phyloP scores from a whole-genome alignment of 2,797 vertebrate species.

The Phataginus tetradactyla region DNA sequence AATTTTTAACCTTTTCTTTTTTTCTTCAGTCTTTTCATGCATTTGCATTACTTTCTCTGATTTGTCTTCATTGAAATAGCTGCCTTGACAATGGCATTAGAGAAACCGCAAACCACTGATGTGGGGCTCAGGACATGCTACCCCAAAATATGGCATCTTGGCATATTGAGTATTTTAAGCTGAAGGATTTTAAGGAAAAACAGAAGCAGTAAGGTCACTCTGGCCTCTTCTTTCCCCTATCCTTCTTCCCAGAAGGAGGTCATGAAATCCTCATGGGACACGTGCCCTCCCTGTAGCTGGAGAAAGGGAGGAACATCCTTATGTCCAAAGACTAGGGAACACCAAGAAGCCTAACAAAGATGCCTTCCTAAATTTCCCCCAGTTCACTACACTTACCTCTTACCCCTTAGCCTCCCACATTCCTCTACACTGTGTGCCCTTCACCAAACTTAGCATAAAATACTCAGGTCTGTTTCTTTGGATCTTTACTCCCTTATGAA shows the following conservation, averaged over 20 bases:
- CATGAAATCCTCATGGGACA: neutral
- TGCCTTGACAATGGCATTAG: neutral
- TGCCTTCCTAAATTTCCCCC: neutral
- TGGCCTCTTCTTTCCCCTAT: neutral
- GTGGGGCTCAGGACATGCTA: neutral
- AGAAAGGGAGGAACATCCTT: neutral
- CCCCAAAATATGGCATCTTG: neutral
- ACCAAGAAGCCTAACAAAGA: neutral
- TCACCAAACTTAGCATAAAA: neutral
- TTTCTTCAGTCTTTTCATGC: conserved; percentile 1
- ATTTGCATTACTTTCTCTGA: neutral
- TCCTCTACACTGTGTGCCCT: neutral
- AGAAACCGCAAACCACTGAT: neutral
- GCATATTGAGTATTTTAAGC: neutral
- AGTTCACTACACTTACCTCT: neutral
- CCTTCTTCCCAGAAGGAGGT: neutral
- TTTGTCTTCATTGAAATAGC: neutral
- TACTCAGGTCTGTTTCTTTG: neutral
- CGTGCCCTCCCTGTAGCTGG: neutral
- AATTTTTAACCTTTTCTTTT: neutral
- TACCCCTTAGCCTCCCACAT: neutral
- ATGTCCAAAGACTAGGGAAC: neutral
- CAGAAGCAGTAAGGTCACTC: neutral
- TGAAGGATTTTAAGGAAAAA: neutral
- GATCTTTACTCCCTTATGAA: neutral